phyloP scores from a whole-genome alignment of 2,113 vertebrate genomes.

The Toxostoma redivivum region DNA sequence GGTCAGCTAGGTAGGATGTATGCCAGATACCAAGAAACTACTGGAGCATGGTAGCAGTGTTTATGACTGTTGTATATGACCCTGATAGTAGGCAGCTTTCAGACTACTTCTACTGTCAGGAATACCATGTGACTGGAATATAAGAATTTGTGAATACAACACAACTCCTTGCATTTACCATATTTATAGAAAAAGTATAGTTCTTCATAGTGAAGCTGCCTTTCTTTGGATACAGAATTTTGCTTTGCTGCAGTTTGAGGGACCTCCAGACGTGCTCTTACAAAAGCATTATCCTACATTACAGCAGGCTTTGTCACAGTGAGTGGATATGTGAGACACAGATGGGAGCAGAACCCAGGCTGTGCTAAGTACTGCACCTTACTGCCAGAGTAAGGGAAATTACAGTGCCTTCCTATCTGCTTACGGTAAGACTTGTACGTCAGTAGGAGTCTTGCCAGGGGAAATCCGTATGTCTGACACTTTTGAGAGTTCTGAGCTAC shows the following conservation, averaged over 20 bases:
- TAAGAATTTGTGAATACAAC: background rate
- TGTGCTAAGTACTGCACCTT: background rate
- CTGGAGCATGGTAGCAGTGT: background rate
- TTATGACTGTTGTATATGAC: background rate
- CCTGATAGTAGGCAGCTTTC: background rate
- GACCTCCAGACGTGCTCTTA: background rate
- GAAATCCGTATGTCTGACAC: background rate
- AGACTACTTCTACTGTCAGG: background rate
- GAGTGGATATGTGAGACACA: background rate
- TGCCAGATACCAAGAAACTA: background rate
- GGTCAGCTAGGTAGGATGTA: background rate
- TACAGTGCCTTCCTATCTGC: background rate
- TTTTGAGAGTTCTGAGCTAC: background rate
- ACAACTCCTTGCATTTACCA: background rate
- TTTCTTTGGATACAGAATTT: background rate
- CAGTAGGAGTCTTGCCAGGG: constrained; percentile 2
- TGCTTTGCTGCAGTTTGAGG: background rate
- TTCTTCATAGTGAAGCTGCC: background rate
- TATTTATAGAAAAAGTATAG: background rate
- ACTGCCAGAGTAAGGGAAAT: background rate
- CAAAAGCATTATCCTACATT: background rate
- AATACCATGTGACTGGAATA: background rate
- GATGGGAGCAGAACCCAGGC: background rate
- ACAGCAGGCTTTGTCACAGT: background rate
- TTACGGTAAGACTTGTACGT: background rate